phyloP scores from a whole-genome alignment of 2,888 invertebrate genomes.

The Bombylius major region DNA sequence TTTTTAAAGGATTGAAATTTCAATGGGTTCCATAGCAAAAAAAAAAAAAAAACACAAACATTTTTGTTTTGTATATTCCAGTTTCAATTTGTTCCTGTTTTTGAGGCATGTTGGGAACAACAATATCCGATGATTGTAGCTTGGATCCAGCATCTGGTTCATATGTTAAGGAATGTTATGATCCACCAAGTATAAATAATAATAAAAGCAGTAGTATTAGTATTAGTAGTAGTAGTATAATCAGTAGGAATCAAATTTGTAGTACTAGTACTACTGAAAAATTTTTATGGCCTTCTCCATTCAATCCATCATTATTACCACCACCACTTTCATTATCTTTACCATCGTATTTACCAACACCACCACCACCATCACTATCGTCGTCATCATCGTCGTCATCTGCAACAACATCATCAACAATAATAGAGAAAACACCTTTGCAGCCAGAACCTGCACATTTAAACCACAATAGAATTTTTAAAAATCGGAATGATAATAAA shows the following conservation, averaged over 20 bases:
- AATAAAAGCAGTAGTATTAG: neutral
- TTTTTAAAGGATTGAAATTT: no score
- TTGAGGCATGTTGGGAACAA: slow-evolving; percentile 18
- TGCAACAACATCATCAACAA: neutral
- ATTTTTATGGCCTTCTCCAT: slow-evolving; percentile 7
- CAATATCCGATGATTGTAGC: slow-evolving; percentile 14
- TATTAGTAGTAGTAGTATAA: neutral
- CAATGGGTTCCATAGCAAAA: no score
- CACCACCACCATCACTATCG: neutral
- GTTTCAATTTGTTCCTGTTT: no score
- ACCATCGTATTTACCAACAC: neutral
- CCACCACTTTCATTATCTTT: neutral
- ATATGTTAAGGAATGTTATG: slow-evolving; percentile 9
- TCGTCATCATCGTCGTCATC: neutral
- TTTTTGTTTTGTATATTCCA: no score
- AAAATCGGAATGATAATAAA: slow-evolving; percentile 7
- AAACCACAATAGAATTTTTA: slow-evolving; percentile 3
- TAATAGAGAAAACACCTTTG: neutral
- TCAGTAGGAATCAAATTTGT: neutral
- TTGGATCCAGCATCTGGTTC: slow-evolving; percentile 16
- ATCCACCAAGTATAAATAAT: neutral
- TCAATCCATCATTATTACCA: slow-evolving; percentile 1
- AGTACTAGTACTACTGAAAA: neutral
- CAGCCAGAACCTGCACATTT: slow-evolving; percentile 3
- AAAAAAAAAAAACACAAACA: no score